Conservation (phyloP, 2,888 invertebrate genomes). For the Eupithecia centaureata region DNA sequence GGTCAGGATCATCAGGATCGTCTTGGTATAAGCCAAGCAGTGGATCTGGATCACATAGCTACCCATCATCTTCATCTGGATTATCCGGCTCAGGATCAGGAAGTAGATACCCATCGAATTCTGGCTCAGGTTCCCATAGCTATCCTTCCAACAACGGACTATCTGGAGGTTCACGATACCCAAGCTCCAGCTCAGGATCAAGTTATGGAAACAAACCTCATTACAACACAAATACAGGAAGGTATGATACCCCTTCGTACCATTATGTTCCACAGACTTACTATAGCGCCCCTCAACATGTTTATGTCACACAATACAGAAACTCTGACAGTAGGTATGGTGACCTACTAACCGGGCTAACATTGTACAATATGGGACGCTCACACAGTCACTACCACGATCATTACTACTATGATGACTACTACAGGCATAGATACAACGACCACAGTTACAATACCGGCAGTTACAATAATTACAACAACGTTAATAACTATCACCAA, state of each 20-base stretch:
- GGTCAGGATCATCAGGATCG: conserved; percentile 45
- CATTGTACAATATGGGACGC: conserved; percentile 74
- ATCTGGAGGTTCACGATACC: conserved; percentile 22
- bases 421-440: conserved; percentile 64
- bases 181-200: conserved; percentile 17
- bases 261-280: conserved; percentile 49
- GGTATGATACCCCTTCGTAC: conserved; percentile 3
- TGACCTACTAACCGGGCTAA: conserved; percentile 70
- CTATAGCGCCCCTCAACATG: conserved; percentile 67
- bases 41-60: conserved; percentile 31
- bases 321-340: conserved; percentile 70
- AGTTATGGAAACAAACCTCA: conserved; percentile 21
- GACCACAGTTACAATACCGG: conserved; percentile 31
- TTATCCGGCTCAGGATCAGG: conserved; percentile 41
- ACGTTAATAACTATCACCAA: conserved; percentile 7
- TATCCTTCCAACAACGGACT: conserved; percentile 36
- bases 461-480: conserved; percentile 10
- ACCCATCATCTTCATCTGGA: conserved; percentile 43
- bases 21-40: conserved; percentile 6
- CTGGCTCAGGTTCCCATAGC: conserved; percentile 20
- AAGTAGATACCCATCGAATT: conserved; percentile 1
- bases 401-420: conserved; percentile 74
- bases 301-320: conserved; percentile 71
- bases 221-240: conserved; percentile 9
- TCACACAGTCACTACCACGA: conserved; percentile 66